Evolutionary conservation across 2,797 vertebrate genomes (phyloP), one percentile per base, ranked within the genome.

Genomic region (Odontamblyopus lacepedii): DNA sequence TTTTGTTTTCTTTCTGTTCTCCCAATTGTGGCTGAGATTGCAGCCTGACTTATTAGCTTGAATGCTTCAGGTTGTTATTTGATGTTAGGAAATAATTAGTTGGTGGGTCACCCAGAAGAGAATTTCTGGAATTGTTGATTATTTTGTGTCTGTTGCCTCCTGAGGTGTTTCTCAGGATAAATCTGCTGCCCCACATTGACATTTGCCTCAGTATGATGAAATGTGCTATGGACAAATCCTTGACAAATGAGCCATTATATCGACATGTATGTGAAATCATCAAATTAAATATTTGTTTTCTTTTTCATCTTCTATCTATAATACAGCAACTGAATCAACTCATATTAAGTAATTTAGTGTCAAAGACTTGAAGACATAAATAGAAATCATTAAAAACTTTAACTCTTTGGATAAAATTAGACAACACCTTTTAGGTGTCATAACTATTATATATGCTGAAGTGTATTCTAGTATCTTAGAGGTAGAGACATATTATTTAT

Each of bases 1-100:
- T 48, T 76, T 74, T 71, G 74, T 79, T 63, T 63, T 69, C 82
- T 85, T 73, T 82, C 64, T 26, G 41, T 4, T 29, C 73, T 7
- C 51, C 44, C 27, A 72, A 71, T 79, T 61, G 5, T 65, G 70
- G 74, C 79, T 83, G 81, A 79, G 71, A 62, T 87, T 44, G 75
- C 62, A 67, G 4, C 59, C 18, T 75, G 79, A 88, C 72, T 86
- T 78, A 79, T 56, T 11, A 55, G 16, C 50, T 41, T 12, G 9
- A 70, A 51, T 1, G 75, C 74, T 68, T 75, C 74, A 69, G 66
- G 70, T 59, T 50, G 32, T 32, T 53, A 27, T 70, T 81, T 72
- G 62, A 73, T 74, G 57, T 82, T 72, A 78, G 69, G 59, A 75
- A 74, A 63, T 70, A 70, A 83, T 71, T 70, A 57, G 66, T 29